Evolutionary conservation across 2,113 vertebrate genomes (phyloP).

Genomic region (Hepsetus odoe): DNA sequence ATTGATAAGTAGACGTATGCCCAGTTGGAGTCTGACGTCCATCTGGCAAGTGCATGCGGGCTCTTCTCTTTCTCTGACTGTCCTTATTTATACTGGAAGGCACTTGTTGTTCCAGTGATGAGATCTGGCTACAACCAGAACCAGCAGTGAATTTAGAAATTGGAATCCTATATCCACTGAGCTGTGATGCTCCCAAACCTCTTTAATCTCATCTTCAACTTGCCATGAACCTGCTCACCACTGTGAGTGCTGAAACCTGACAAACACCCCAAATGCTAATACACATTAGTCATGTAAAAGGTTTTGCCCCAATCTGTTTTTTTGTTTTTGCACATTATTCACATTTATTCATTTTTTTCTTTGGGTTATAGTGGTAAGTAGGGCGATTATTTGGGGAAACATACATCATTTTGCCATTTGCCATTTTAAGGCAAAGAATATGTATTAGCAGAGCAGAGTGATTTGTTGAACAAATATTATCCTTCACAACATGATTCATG

Average conservation of each 20-base stretch:
- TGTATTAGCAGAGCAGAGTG: neutral
- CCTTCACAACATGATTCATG: neutral
- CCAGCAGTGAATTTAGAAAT: slow-evolving; percentile 32
- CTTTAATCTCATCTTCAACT: slow-evolving; percentile 20
- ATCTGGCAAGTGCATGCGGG: slow-evolving; percentile 40
- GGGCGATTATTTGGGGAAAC: neutral
- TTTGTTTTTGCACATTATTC: slow-evolving; percentile 15
- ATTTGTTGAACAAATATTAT: slow-evolving; percentile 9
- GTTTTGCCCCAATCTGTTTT: neutral
- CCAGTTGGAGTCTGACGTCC: slow-evolving; percentile 20
- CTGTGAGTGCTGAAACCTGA: neutral
- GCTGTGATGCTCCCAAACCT: slow-evolving; percentile 7
- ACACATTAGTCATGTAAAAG: neutral
- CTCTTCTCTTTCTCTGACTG: neutral
- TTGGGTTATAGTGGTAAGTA: neutral
- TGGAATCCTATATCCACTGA: slow-evolving; percentile 3
- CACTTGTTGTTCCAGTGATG: slow-evolving; percentile 43
- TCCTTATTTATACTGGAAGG: slow-evolving; percentile 61
- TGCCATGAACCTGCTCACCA: slow-evolving; percentile 20
- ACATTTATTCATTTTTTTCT: neutral
- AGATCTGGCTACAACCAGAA: slow-evolving; percentile 44
- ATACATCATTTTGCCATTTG: neutral
- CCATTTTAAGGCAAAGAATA: neutral
- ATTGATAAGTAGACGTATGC: slow-evolving; percentile 26
- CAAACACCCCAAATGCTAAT: neutral